Evolutionary conservation across 2,888 invertebrate species (phyloP), one percentile per base, ranked within the genome.

Genomic region (Scaptomyza flava): DNA sequence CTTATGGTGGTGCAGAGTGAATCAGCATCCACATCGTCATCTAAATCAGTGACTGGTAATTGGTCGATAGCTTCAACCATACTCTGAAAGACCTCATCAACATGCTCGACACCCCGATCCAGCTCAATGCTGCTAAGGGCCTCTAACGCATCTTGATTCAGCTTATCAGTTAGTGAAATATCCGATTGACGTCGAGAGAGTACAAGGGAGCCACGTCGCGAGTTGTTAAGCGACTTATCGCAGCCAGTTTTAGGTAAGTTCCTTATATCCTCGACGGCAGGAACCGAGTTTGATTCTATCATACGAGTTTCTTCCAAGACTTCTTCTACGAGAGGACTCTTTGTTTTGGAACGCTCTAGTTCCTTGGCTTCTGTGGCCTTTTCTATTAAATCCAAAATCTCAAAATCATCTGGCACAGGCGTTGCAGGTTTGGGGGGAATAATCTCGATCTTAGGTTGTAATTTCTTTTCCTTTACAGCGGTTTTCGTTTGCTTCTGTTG

Each of bases 171-270:
- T 1, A 89, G 56, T 0, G 88, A 87, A 27, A 69, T 65, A 11
- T 89, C 89, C 2, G 90, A 90, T 27, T 75, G 76, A 7, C 89
- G 72, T 5, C 85, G 60, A 6, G 81, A 74, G 4, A 78, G 48
- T 4, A 84, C 76, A 34, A 90, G 48, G 0, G 90, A 91, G 7
- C 89, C 84, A 3, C 90, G 84, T 0, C 89, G 84, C 0, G 90
- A 90, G 56, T 54, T 85, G 64, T 68, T 89, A 2, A 79, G 36
- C 2, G 90, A 90, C 61, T 90, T 90, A 47, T 90, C 90, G 58
- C 90, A 90, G 1, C 90, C 90, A 0, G 89, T 89, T 54, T 90
- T 91, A 0, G 90, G 90, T 14, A 90, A 71, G 53, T 90, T 91
- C 42, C 79, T 85, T n/a, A 90, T 90, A 59, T 90, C 88, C 60